Percentiles rank a stretch among this genome's conserved stretches.
phyloP scores from a whole-genome alignment of 2,888 invertebrate species.

The Anoncus sp. region DNA sequence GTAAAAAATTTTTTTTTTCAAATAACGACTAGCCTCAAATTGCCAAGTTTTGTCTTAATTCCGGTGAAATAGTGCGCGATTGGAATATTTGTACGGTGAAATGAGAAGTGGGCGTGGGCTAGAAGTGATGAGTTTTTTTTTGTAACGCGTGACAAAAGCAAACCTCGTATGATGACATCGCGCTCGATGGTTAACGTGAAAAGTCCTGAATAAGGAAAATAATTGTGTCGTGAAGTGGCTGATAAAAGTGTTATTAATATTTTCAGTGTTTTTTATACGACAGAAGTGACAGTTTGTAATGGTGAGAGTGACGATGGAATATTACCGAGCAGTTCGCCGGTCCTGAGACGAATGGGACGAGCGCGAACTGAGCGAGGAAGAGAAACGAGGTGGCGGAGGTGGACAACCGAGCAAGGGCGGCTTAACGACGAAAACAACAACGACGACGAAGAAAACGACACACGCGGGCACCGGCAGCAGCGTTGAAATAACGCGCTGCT shows the following conservation, averaged over 20 bases:
- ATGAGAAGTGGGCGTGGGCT: slow-evolving; percentile 51
- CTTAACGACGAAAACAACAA: slow-evolving; percentile 23
- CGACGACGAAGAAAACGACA: slow-evolving; percentile 36
- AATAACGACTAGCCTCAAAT: neutral
- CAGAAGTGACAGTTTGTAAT: slow-evolving; percentile 32
- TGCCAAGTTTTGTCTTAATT: neutral
- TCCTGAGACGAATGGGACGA: slow-evolving; percentile 54
- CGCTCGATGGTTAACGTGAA: no score
- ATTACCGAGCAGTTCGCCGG: slow-evolving; percentile 33
- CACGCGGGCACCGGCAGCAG: slow-evolving; percentile 48
- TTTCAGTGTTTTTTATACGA: neutral
- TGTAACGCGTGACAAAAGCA: neutral
- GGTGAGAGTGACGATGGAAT: slow-evolving; percentile 30
- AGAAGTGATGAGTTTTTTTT: slow-evolving; percentile 30
- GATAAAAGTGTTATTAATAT: neutral
- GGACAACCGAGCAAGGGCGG: slow-evolving; percentile 29
- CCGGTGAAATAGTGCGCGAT: slow-evolving; percentile 12
- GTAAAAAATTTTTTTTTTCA: slow-evolving; percentile 5
- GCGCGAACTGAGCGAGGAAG: slow-evolving; percentile 23
- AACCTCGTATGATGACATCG: slow-evolving; percentile 17
- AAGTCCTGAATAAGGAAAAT: neutral
- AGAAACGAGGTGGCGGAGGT: slow-evolving; percentile 40
- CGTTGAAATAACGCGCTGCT: slow-evolving; percentile 53
- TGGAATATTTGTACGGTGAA: slow-evolving; percentile 18
- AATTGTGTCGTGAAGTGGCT: slow-evolving; percentile 41